Conservation (phyloP, 2,797 vertebrate species). For the Argyrosomus regius region DNA sequence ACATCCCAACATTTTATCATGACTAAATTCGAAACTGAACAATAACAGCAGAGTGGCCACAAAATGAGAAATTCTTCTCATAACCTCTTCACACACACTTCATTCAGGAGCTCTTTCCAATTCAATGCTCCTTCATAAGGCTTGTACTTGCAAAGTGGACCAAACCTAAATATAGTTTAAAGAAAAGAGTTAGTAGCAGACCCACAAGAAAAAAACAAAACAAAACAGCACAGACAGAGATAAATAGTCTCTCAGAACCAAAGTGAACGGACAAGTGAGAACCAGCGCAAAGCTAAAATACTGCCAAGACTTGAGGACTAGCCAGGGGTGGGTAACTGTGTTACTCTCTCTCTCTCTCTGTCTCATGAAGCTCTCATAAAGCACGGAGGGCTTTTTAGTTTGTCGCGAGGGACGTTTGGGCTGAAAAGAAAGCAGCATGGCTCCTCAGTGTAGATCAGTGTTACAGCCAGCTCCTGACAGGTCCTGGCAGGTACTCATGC, state of each 20-base stretch:
- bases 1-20: slow-evolving; percentile 11
- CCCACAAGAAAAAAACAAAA: slow-evolving; percentile 28
- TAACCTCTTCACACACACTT: slow-evolving; percentile 20
- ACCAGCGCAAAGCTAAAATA: slow-evolving; percentile 43
- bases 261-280: slow-evolving; percentile 59
- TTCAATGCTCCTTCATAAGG: slow-evolving; percentile 24
- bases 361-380: slow-evolving; percentile 78
- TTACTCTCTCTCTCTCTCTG: slow-evolving; percentile 47
- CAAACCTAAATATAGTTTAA: slow-evolving; percentile 37
- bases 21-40: slow-evolving; percentile 8
- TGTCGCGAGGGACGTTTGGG: slow-evolving; percentile 67
- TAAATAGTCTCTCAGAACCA: slow-evolving; percentile 73
- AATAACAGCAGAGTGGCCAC: not conserved
- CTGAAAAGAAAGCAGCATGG: slow-evolving; percentile 80
- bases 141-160: slow-evolving; percentile 8
- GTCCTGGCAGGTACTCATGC: slow-evolving; percentile 76
- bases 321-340: slow-evolving; percentile 65
- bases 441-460: slow-evolving; percentile 72
- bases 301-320: slow-evolving; percentile 58
- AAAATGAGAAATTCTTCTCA: slow-evolving; percentile 25
- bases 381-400: slow-evolving; percentile 69
- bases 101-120: slow-evolving; percentile 1
- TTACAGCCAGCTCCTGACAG: slow-evolving; percentile 76
- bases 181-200: slow-evolving; percentile 33
- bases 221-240: slow-evolving; percentile 57